A percentile compares a stretch with the other conserved stretches of the same genome.
These are phyloP conservation scores for Schrankia costaestrigalis DNA, from an alignment of 2,888 invertebrate genomes.

Conservation along the genomic window DNA sequence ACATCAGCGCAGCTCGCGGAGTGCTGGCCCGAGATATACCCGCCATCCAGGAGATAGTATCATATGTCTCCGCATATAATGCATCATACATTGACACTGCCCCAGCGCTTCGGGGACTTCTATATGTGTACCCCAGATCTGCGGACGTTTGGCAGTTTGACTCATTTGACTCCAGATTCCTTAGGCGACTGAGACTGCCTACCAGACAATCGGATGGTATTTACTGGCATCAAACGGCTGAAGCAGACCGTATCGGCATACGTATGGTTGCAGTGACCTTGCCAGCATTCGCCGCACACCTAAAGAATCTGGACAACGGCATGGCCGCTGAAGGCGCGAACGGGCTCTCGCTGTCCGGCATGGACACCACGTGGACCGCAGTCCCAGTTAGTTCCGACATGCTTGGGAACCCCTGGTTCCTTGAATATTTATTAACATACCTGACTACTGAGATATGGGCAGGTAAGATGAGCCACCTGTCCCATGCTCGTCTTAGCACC, in stretches of 20 bases:
- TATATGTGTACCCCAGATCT: background rate
- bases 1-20: background rate
- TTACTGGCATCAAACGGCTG: background rate
- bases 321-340: constrained; percentile 5
- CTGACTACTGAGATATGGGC: constrained; percentile 4
- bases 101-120: background rate
- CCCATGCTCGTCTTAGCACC: background rate
- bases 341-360: constrained; percentile 4
- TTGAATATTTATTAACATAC: constrained; percentile 1
- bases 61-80: background rate
- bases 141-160: constrained; percentile 1
- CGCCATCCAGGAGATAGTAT: background rate
- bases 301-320: constrained; percentile 6
- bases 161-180: constrained; percentile 2
- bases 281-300: constrained; percentile 9
- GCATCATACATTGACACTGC: background rate
- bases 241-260: background rate
- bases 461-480: background rate
- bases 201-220: background rate
- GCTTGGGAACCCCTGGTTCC: constrained; percentile 6
- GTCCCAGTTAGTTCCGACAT: constrained; percentile 10
- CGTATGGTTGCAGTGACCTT: constrained; percentile 4
- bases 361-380: constrained; percentile 7
- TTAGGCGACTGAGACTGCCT: background rate
- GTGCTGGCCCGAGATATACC: background rate